Evolutionary conservation across 2,797 vertebrate genomes (phyloP).

Genomic region (Tolypeutes matacus): DNA sequence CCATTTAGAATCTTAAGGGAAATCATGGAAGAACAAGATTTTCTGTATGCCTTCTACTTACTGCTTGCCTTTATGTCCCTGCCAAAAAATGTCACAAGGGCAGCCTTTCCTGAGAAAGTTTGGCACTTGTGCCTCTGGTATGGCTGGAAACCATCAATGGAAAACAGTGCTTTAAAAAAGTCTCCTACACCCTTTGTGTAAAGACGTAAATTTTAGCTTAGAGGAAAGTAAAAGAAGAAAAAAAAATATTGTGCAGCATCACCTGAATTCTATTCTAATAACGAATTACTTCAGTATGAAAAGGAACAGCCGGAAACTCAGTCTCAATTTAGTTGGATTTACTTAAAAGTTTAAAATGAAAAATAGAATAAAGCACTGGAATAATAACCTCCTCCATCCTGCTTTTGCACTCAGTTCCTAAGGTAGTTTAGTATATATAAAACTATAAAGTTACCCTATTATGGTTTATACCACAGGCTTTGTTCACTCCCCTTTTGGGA

Average conservation of each 20-base stretch:
- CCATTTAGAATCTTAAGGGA: neutral
- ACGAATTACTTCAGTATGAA: slow-evolving; percentile 64
- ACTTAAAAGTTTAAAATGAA: slow-evolving; percentile 21
- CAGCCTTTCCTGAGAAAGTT: neutral
- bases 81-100: neutral
- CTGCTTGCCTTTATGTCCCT: neutral
- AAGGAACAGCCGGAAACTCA: neutral
- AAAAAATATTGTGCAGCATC: neutral
- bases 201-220: slow-evolving; percentile 62
- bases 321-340: slow-evolving; percentile 24
- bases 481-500: neutral
- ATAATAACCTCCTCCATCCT: neutral
- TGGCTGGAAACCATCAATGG: slow-evolving; percentile 68
- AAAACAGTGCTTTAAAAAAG: slow-evolving; percentile 23
- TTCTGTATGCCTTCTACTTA: neutral
- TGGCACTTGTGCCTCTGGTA: neutral
- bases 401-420: neutral
- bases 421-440: neutral
- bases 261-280: slow-evolving; percentile 20
- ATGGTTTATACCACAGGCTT: neutral
- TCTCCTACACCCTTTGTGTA: neutral
- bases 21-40: neutral
- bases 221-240: neutral
- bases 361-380: neutral
- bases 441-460: neutral